A percentile compares a stretch with the other conserved stretches of the same genome.
Evolutionary conservation across 1,140 invertebrate genomes (phyloP).

Genomic region (Pseudomyrmex pallidus): DNA sequence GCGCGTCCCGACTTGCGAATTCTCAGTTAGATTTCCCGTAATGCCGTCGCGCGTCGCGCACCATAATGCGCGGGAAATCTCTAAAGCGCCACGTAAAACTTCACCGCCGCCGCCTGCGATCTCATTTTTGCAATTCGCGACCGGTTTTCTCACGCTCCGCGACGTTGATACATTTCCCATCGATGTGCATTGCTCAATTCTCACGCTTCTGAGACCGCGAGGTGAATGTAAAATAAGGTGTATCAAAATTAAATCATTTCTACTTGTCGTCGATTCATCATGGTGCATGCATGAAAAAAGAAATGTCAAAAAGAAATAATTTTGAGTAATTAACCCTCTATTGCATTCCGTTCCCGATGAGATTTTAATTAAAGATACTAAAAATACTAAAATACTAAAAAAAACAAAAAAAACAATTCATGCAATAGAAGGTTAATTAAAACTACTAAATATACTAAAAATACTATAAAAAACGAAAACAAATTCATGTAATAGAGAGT

Average conservation of each 20-base stretch:
- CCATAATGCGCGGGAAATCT: slow-evolving; percentile 15
- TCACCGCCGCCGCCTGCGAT: neutral
- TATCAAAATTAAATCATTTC: slow-evolving; percentile 1
- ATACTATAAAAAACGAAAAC: too few relatives aligned
- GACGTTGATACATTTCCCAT: neutral
- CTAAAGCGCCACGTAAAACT: slow-evolving; percentile 13
- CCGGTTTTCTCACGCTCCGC: neutral
- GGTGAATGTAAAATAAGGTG: neutral
- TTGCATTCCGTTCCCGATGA: too few relatives aligned
- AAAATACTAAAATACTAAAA: too few relatives aligned
- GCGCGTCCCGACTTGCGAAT: neutral
- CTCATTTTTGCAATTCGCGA: slow-evolving; percentile 12
- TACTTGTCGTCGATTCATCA: neutral
- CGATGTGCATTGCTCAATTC: slow-evolving; percentile 30
- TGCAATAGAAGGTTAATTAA: too few relatives aligned
- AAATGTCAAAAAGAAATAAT: too few relatives aligned
- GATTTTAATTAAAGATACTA: too few relatives aligned
- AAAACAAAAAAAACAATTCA: too few relatives aligned
- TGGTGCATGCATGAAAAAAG: too few relatives aligned
- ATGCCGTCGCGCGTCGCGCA: neutral
- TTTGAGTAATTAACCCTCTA: too few relatives aligned
- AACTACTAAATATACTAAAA: too few relatives aligned
- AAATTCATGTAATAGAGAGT: too few relatives aligned
- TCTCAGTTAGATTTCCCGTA: slow-evolving; percentile 31
- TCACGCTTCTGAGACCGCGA: neutral